Conservation (phyloP, 2,113 vertebrate genomes). For the Daphoenositta chrysoptera region DNA sequence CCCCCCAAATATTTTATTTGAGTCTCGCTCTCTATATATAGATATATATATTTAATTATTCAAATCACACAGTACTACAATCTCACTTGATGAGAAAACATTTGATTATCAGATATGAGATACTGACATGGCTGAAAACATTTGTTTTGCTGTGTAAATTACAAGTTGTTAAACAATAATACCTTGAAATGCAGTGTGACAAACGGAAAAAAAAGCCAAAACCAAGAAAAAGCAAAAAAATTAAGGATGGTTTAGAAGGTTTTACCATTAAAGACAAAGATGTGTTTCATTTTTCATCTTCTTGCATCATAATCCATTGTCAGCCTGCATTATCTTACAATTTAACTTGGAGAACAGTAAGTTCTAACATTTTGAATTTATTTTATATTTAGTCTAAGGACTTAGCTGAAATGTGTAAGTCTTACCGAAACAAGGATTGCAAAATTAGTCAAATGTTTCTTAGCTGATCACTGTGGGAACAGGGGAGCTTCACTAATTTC, state of each 20-base stretch:
- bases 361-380: not conserved
- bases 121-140: slow-evolving; percentile 21
- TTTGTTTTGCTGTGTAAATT: slow-evolving; percentile 57
- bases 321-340: not conserved
- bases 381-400: not conserved
- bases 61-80: slow-evolving; percentile 50
- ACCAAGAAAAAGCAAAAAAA: not conserved
- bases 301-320: not conserved
- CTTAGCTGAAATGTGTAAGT: not conserved
- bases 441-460: not conserved
- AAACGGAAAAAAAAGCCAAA: not conserved
- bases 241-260: not conserved
- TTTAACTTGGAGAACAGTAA: not conserved
- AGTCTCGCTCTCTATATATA: too few relatives aligned
- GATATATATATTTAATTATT: slow-evolving; percentile 43
- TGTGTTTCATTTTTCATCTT: not conserved
- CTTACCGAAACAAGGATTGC: not conserved
- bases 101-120: slow-evolving; percentile 40
- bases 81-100: not conserved
- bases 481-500: not conserved
- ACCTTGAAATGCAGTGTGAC: not conserved
- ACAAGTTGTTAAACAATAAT: slow-evolving; percentile 3
- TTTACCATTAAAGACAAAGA: not conserved
- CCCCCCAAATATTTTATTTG: not conserved
- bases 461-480: not conserved